Base-by-base conservation (phyloP, 2,888 invertebrate genomes). In the Diplolepis rosae region DNA sequence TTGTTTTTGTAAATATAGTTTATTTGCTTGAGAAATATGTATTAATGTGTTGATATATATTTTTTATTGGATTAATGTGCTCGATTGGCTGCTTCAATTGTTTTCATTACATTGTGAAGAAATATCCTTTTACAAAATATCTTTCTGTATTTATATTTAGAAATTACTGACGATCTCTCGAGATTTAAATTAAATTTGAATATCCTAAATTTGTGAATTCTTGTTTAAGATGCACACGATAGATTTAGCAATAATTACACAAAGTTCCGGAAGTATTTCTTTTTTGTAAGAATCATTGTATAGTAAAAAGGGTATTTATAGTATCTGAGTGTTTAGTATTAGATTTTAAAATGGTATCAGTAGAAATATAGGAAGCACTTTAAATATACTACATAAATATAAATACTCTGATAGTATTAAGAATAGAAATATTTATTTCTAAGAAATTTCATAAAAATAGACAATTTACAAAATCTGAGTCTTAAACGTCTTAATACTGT, bases 301-400 rank as follows among this genome's bases (percentile, higher is more conserved):
- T 2, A 24, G 13, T 24, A 15, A 2, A 50, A 24, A 50, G 22
- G 27, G 13, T 27, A 13, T 50, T 18, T 9, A 45, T 50, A 50
- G 50, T 22, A 50, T 6, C 22, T 50, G 18, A 50, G 13, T 50
- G 50, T 50, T 50, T 50, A 50, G 50, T 24, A 50, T 13, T 50
- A 50, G 50, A 22, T 24, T 50, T 50, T 24, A 50, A 24, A 24
- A 1, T 27, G 24, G 24, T 50, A 50, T 7, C 13, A 11, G 50
- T 50, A 50, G 50, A 50, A 50, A 50, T 24, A n/a, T 50, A 50
- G 50, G 50, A 50, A 50, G 50, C 50, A 50, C 50, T 50, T 11
- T 50, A 7, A 9, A 24, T 50, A n/a, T n/a, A n/a, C 13, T 22
- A 11, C 11, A 22, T 50, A 50, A 50, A 15, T 50, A 50, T 22